Evolutionary conservation across 2,113 vertebrate species (phyloP), one percentile per base, ranked within the genome.

Genomic region (Sakesphorus luctuosus): DNA sequence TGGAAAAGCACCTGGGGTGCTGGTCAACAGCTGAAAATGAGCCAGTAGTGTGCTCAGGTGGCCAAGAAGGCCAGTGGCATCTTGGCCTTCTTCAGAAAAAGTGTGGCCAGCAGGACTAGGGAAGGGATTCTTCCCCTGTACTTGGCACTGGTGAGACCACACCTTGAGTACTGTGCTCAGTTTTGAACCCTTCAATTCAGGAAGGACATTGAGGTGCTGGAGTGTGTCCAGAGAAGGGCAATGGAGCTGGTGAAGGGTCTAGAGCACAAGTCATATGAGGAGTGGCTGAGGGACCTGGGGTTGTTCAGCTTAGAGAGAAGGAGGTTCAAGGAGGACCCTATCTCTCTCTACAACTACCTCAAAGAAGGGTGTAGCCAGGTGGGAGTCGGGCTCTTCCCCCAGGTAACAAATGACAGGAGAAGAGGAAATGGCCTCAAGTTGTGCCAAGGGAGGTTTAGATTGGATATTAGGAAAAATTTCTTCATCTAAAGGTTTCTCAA

Each of bases 61-160:
- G 52, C 0, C 2, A 79, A 59, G 9, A 79, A 59, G 11, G n/a
- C 19, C 16, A 67, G 4, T 25, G 38, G 4, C 19, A 53, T 10
- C 19, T 11, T 73, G 17, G 24, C 6, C n/a, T 35, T 0, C 5
- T 40, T 19, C 46, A 73, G n/a, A 1, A 53, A 46, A 1, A 35
- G 29, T 0, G 3, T 8, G 38, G n/a, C 24, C 13, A 79, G 29
- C 13, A 73, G 23, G 33, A 29, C 3, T 29, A 66, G 13, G 28
- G 44, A 46, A 85, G 38, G 3, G 44, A 46, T 2, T 44, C 25
- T 15, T 8, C 7, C 7, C 9, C 28, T 73, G 17, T 4, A 40
- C 19, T 46, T 1, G 5, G 78, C 62, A 75, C 62, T 29, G n/a
- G 18, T 24, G 17, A 29, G 20, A 24, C 23, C 20, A 46, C n/a